Evolutionary conservation across 1,140 invertebrate genomes (phyloP).

Genomic region (Hirudo medicinalis): DNA sequence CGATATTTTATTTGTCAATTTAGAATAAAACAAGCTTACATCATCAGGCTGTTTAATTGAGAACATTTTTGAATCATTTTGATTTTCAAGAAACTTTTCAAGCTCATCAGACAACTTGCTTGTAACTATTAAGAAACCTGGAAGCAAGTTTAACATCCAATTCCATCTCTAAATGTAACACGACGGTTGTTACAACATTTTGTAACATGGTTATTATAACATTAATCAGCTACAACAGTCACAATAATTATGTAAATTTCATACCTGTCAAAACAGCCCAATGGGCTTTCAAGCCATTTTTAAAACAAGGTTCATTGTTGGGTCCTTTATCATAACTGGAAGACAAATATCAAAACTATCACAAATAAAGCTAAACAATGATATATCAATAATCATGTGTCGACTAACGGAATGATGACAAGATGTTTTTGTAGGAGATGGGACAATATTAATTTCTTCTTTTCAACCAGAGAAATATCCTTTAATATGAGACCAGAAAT

Average conservation of each 20-base stretch:
- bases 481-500: not conserved
- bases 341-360: not conserved
- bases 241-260: not conserved
- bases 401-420: not conserved
- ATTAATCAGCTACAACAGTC: too few relatives aligned
- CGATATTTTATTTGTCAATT: too few relatives aligned
- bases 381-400: not conserved
- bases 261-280: slow-evolving; percentile 4
- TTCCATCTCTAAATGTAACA: too few relatives aligned
- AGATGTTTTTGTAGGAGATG: not conserved
- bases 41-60: too few relatives aligned
- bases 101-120: too few relatives aligned
- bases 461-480: not conserved
- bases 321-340: slow-evolving; percentile 3
- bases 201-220: too few relatives aligned
- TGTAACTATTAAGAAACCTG: too few relatives aligned
- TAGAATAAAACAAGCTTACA: too few relatives aligned
- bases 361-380: not conserved
- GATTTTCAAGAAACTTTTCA: too few relatives aligned
- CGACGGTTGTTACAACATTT: too few relatives aligned
- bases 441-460: slow-evolving; percentile 6
- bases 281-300: slow-evolving; percentile 6
- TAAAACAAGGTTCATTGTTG: not conserved
- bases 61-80: too few relatives aligned
- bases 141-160: too few relatives aligned